Conservation (phyloP, 2,113 vertebrate species). For the Macaca nemestrina region DNA sequence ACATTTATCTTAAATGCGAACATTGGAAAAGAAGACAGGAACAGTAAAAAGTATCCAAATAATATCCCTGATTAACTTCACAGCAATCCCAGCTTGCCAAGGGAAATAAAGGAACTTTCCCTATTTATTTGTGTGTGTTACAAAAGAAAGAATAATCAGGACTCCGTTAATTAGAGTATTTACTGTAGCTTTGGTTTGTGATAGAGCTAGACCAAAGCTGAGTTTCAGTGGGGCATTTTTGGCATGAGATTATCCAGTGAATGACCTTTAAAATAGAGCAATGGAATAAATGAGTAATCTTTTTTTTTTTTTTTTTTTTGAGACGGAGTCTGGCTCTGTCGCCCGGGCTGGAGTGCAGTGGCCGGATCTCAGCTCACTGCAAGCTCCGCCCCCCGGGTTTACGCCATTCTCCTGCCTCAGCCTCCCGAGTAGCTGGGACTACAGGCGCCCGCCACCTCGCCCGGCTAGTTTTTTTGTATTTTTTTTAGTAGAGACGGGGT, state of each 20-base stretch:
- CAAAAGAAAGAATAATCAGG: not conserved
- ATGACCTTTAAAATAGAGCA: not conserved
- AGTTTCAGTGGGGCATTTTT: not conserved
- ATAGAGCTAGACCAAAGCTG: not conserved
- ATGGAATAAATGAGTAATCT: not conserved
- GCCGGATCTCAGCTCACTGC: no score
- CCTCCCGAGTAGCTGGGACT: no score
- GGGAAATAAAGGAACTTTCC: not conserved
- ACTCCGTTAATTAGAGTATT: not conserved
- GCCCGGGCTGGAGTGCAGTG: no score
- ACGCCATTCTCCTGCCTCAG: no score
- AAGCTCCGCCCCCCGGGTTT: no score
- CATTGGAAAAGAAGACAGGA: not conserved
- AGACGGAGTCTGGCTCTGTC: no score
- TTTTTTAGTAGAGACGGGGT: no score
- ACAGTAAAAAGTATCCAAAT: not conserved
- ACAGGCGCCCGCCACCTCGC: no score
- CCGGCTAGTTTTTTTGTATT: no score
- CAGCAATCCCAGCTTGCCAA: not conserved
- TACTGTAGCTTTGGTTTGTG: not conserved
- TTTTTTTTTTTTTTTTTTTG: no score
- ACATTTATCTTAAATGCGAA: not conserved
- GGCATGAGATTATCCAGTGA: not conserved
- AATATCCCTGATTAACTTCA: not conserved
- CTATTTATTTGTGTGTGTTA: not conserved